A percentile compares a stretch with the other conserved stretches of the same genome.
Conservation (phyloP, 2,113 vertebrate genomes). For the Syngnathus scovelli region DNA sequence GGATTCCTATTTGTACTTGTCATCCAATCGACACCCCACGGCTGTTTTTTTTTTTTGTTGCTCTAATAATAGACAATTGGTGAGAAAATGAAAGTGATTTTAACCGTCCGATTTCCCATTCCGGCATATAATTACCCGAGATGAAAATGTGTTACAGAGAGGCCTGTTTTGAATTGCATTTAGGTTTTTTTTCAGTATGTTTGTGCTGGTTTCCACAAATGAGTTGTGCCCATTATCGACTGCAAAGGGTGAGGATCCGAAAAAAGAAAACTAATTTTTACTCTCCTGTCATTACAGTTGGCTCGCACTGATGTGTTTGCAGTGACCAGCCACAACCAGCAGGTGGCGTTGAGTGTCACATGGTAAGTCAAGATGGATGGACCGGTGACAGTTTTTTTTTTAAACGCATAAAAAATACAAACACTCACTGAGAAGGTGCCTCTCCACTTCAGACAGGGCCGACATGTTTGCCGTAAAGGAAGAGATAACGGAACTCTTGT, state of each 20-base stretch:
- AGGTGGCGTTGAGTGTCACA: background rate
- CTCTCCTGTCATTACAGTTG: background rate
- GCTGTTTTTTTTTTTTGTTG: background rate
- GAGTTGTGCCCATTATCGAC: background rate
- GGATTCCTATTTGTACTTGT: background rate
- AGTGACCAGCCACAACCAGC: background rate
- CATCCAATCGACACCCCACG: background rate
- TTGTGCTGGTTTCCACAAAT: background rate
- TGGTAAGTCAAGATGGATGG: background rate
- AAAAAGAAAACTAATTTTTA: background rate
- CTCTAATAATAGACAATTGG: background rate
- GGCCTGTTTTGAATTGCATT: background rate
- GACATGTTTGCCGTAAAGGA: slow-evolving; percentile 66
- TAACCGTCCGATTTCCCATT: background rate
- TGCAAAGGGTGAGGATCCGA: background rate
- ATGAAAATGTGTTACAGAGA: background rate
- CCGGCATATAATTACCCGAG: background rate
- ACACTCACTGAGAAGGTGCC: slow-evolving; percentile 68
- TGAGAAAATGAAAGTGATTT: background rate
- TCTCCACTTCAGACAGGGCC: slow-evolving; percentile 59
- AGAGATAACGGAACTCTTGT: slow-evolving; percentile 59
- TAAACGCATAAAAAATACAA: too few species aligned
- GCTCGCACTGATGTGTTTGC: background rate
- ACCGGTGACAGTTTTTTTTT: background rate
- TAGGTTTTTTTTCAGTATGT: background rate